phyloP scores from a whole-genome alignment of 1,140 invertebrate genomes.

The Drosophila mojavensis region DNA sequence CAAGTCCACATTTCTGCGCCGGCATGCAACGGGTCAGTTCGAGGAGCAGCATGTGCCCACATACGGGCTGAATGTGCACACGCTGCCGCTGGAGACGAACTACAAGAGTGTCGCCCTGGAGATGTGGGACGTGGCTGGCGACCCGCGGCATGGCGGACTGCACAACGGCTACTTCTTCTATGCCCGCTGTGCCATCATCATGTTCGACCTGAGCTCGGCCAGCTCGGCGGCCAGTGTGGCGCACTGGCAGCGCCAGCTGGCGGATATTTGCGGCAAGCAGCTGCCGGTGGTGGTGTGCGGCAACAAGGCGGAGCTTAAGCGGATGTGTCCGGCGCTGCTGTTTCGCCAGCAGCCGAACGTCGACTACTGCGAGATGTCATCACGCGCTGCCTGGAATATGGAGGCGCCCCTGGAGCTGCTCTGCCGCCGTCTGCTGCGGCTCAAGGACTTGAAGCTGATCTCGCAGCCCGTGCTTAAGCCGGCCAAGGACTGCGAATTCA shows the following conservation, averaged over 20 bases:
- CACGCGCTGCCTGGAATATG: slow-evolving; percentile 28
- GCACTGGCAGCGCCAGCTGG: slow-evolving; percentile 11
- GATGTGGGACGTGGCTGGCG: slow-evolving; percentile 38
- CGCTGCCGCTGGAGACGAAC: slow-evolving; percentile 29
- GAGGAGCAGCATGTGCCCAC: slow-evolving; percentile 15
- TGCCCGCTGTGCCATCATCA: slow-evolving; percentile 35
- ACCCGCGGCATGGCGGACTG: slow-evolving; percentile 7
- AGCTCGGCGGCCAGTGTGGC: slow-evolving; percentile 14
- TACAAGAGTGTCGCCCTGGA: slow-evolving; percentile 24
- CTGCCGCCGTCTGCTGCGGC: slow-evolving; percentile 16
- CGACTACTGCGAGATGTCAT: slow-evolving; percentile 36
- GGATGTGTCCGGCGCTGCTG: slow-evolving; percentile 4
- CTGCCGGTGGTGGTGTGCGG: slow-evolving; percentile 36
- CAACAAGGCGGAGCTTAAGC: slow-evolving; percentile 38
- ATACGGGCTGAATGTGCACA: slow-evolving; percentile 20
- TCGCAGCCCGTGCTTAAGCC: slow-evolving; percentile 12
- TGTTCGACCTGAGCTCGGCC: slow-evolving; percentile 33
- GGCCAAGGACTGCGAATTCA: neutral
- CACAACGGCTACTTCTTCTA: slow-evolving; percentile 32
- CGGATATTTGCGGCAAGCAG: slow-evolving; percentile 20
- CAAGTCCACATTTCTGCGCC: slow-evolving; percentile 24
- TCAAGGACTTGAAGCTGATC: slow-evolving; percentile 9
- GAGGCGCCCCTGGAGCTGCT: slow-evolving; percentile 19
- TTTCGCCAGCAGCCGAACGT: neutral
- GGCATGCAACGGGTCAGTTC: slow-evolving; percentile 31